Evolutionary conservation across 2,888 invertebrate genomes (phyloP), one percentile per base, ranked within the genome.

Genomic region (Hirtodrosophila histrioides): DNA sequence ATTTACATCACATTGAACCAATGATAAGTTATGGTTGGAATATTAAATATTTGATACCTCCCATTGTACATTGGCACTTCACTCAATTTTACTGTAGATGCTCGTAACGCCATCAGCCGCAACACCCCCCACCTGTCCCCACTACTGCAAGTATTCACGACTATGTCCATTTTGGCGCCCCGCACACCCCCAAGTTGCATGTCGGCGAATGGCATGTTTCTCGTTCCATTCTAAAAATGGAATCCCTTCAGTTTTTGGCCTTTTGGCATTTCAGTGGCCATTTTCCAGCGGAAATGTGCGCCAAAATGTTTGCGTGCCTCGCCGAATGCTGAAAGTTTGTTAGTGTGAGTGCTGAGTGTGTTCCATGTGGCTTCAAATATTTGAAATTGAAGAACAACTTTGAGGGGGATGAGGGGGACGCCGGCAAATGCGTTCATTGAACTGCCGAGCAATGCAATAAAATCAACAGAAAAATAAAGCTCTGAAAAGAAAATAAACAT

Each of bases 351-450:
- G 41, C 40, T 39, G 33, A 23, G 33, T 55, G 54, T 49, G 48
- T 35, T 31, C 11, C 17, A 8, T 43, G 43, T 44, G 50, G 74
- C 64, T 66, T 65, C 67, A 83, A 78, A 76, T 72, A 76, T 78
- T 77, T 68, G 75, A 81, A 72, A 81, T 77, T 82, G 69, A 71
- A 78, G 78, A 29, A 29, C 64, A 60, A 51, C 7, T 41, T 41
- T 41, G 23, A 10, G 41, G 24, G 41, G 4, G 41, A 7, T 41
- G 41, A 31, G 27, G 27, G 1, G 27, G 27, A 31, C 79, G 84
- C 84, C 82, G 69, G 68, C 78, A 84, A 84, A 83, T 81, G 84
- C 82, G 82, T 83, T 84, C 82, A 79, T 82, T 83, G 82, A 83
- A 83, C 82, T 84, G 62, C 62, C 68, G 53, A 62, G 77, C 63